These are phyloP conservation scores for Cuniculus paca DNA, from an alignment of 2,797 vertebrate genomes.

Conservation along the genomic window DNA sequence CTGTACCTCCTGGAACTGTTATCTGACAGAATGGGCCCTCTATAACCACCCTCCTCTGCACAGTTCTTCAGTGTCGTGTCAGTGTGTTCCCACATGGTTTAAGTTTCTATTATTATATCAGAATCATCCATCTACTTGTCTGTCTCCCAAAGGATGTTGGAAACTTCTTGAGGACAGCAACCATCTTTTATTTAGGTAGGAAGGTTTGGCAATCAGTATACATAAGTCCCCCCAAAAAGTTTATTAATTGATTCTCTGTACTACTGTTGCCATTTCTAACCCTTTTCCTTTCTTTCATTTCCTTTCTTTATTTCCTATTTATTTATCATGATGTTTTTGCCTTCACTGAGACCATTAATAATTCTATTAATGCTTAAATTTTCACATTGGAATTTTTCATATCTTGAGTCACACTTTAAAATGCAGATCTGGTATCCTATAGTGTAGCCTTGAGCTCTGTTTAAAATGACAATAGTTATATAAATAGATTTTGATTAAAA, in stretches of 20 bases:
- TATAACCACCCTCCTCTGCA: not conserved
- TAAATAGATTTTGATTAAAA: constrained; percentile 66
- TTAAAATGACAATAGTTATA: constrained; percentile 67
- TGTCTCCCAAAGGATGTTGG: not conserved
- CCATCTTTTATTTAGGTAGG: constrained; percentile 10
- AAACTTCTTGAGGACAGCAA: not conserved
- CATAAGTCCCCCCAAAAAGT: not conserved
- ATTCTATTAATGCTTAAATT: constrained; percentile 50
- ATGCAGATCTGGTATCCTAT: not conserved
- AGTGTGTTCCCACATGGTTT: not conserved
- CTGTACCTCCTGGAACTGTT: fast-evolving
- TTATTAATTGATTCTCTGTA: not conserved
- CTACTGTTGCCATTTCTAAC: not conserved
- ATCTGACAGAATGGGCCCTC: not conserved
- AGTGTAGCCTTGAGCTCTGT: not conserved
- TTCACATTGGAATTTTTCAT: constrained; percentile 24
- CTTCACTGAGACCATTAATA: not conserved
- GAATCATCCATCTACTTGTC: not conserved
- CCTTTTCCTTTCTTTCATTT: not conserved
- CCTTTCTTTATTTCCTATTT: not conserved
- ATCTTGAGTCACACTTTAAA: constrained; percentile 41
- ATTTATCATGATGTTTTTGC: not conserved
- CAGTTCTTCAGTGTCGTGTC: not conserved
- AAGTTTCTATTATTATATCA: not conserved
- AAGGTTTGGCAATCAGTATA: not conserved